Percentiles rank a stretch among this genome's conserved stretches.
These are phyloP conservation scores for Dioctria rufipes DNA, from an alignment of 2,888 invertebrate species.

Conservation along the genomic window DNA sequence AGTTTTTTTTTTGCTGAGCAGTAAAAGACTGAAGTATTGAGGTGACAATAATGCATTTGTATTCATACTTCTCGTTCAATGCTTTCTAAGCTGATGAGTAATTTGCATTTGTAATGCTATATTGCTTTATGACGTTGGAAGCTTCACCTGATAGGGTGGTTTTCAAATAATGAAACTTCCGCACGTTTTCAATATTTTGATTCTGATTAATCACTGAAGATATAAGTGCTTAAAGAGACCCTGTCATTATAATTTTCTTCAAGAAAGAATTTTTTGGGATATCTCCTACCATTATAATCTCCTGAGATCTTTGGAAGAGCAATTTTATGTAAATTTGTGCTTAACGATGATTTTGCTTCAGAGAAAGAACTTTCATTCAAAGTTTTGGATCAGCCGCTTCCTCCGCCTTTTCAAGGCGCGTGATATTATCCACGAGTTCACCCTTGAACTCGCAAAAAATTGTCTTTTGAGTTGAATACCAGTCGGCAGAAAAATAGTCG, in stretches of 20 bases:
- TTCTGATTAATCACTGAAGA: not conserved
- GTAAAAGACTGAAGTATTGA: too few species aligned
- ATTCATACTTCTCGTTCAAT: not conserved
- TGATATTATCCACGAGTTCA: not conserved
- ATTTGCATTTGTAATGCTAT: slow-evolving; percentile 1
- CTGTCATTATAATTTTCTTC: not conserved
- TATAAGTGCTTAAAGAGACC: not conserved
- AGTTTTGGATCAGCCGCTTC: not conserved
- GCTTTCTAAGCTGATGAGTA: not conserved
- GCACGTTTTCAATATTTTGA: not conserved
- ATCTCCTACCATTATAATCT: too few species aligned
- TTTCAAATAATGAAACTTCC: slow-evolving; percentile 10
- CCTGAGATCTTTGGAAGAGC: not conserved
- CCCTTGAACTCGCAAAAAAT: not conserved
- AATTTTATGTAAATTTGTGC: not conserved
- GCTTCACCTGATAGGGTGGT: not conserved
- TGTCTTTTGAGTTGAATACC: too few species aligned
- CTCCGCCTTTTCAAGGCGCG: not conserved
- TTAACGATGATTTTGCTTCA: not conserved
- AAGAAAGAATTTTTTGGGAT: too few species aligned
- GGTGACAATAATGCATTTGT: not conserved
- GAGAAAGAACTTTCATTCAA: not conserved
- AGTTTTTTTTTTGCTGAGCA: too few species aligned
- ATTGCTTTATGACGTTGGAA: not conserved
- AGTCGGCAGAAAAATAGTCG: too few species aligned